Conservation (phyloP, 1,140 invertebrate genomes). For the Drosophila ananassae region DNA sequence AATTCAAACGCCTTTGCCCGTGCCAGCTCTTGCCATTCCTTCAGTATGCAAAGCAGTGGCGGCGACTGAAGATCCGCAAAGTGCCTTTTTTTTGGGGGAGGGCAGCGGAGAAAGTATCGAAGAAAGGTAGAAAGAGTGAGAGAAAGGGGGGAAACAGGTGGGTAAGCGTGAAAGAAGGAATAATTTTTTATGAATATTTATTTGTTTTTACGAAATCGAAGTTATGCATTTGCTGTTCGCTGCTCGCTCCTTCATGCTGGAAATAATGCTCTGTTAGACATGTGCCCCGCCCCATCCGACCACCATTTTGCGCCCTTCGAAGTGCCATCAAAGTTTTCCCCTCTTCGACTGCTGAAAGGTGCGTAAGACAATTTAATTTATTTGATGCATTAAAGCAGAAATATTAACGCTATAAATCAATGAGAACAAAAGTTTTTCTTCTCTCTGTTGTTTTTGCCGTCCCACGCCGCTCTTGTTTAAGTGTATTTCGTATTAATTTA, state of each 20-base stretch:
- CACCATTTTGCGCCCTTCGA: slow-evolving; percentile 1
- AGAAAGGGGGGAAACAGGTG: slow-evolving; percentile 3
- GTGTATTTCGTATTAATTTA: slow-evolving; percentile 73
- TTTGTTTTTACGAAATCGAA: slow-evolving; percentile 79
- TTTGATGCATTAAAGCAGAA: slow-evolving; percentile 81
- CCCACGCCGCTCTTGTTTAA: slow-evolving; percentile 16
- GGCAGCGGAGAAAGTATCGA: neutral
- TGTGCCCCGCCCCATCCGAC: neutral
- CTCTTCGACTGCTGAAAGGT: slow-evolving; percentile 62
- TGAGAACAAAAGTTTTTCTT: slow-evolving; percentile 51
- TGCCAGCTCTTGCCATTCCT: slow-evolving; percentile 3
- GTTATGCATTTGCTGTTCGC: slow-evolving; percentile 70
- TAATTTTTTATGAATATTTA: slow-evolving; percentile 81
- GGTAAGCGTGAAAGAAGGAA: slow-evolving; percentile 47
- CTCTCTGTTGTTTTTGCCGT: neutral
- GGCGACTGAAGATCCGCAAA: slow-evolving; percentile 62
- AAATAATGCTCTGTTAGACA: slow-evolving; percentile 34
- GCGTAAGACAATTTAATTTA: slow-evolving; percentile 83
- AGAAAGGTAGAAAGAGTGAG: neutral
- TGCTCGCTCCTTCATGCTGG: slow-evolving; percentile 5
- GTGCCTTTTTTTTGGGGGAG: slow-evolving; percentile 38
- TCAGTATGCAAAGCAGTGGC: slow-evolving; percentile 43
- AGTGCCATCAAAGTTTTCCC: slow-evolving; percentile 63
- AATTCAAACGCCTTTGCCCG: slow-evolving; percentile 63
- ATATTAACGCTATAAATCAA: slow-evolving; percentile 82